Evolutionary conservation across 2,113 vertebrate species (phyloP), one percentile per base, ranked within the genome.

Genomic region (Prionailurus bengalensis): DNA sequence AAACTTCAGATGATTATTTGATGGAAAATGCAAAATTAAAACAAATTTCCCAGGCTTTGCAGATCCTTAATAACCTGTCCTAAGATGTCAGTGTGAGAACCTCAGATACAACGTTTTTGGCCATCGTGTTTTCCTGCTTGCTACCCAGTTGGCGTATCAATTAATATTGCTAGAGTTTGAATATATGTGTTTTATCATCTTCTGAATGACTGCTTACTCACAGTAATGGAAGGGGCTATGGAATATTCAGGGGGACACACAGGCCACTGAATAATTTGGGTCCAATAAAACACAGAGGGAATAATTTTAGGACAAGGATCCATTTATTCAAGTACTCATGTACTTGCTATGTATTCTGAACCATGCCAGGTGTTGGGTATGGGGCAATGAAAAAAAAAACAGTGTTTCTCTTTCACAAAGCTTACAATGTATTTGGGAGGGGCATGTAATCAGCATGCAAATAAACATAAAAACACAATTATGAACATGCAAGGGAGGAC

Each of bases 1-100:
- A 94, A 96, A 74, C 25, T n/a, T 88, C 39, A 53, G 16, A 71
- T 81, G 61, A 84, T 42, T 83, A 91, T 61, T 93, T 87, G 88
- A 97, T 85, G 66, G n/a, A 94, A 89, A 84, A 90, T 8, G 51
- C 19, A 90, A 95, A 86, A 70, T 51, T 61, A 71, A 92, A 74
- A 95, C 16, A 85, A 51, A 82, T 16, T 91, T 10, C 61, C 6
- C 12, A 78, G 83, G 68, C 27, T 94, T 94, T 82, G n/a, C 12
- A 73, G 45, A 76, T 17, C 29, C 19, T 93, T 93, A 92, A 82
- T 70, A 71, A 65, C n/a, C 63, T 89, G 53, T 70, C 66, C 61
- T 92, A 68, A 66, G 53, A 70, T 68, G 39, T 5, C 76, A 91
- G 6, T 74, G 21, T 61, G 79, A 91, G 25, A 84, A 83, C 36